These are phyloP conservation scores for Zaprionus tsacasi DNA, from an alignment of 1,140 invertebrate genomes.

Conservation along the genomic window DNA sequence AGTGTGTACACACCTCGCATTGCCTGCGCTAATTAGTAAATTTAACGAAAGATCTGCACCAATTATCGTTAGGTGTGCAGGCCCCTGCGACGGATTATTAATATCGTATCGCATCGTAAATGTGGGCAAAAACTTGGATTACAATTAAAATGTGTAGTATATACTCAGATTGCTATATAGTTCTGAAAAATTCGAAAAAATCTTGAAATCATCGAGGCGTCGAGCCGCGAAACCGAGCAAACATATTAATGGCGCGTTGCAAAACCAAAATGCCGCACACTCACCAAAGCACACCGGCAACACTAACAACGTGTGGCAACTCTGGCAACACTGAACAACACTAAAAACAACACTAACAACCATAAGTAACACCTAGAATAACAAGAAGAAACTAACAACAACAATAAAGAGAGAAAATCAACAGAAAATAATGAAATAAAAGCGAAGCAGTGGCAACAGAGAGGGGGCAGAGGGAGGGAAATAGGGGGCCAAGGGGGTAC, in stretches of 20 bases:
- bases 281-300: conserved; percentile 55
- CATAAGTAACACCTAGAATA: conserved; percentile 32
- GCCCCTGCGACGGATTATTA: conserved; percentile 9
- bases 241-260: conserved; percentile 67
- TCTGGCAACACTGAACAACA: conserved; percentile 40
- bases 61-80: conserved; percentile 23
- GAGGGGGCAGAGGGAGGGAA: background rate
- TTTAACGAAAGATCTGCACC: conserved; percentile 45
- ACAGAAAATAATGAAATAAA: conserved; percentile 17
- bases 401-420: conserved; percentile 1
- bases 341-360: conserved; percentile 37
- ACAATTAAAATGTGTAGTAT: conserved; percentile 35
- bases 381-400: conserved; percentile 8
- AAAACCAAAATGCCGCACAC: conserved; percentile 69
- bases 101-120: conserved; percentile 31
- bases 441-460: conserved; percentile 7
- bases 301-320: too few species aligned
- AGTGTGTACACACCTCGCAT: conserved; percentile 28
- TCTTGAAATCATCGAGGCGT: conserved; percentile 57
- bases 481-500: conserved; percentile 19
- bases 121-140: conserved; percentile 28
- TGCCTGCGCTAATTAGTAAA: conserved; percentile 37
- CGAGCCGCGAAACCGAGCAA: conserved; percentile 62
- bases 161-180: background rate
- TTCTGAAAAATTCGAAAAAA: conserved; percentile 18